These are phyloP conservation scores for Dolichopus griseipennis DNA, from an alignment of 2,888 invertebrate species.

Conservation along the genomic window DNA sequence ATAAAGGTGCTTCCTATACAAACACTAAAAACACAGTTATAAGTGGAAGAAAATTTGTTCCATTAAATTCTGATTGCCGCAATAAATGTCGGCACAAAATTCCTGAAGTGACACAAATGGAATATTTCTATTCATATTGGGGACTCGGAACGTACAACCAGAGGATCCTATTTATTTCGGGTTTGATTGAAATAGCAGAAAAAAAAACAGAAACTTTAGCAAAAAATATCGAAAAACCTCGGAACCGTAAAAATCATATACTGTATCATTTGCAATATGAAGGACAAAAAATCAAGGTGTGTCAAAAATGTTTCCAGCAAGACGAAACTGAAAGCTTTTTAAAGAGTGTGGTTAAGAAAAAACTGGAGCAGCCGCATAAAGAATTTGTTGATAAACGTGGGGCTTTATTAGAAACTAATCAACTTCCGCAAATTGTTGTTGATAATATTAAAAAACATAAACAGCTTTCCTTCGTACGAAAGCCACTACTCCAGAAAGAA, in stretches of 20 bases:
- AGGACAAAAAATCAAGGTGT: constrained; percentile 21
- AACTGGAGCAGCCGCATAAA: constrained; percentile 13
- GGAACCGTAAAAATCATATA: background rate
- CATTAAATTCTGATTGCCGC: background rate
- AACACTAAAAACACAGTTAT: background rate
- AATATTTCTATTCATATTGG: constrained; percentile 9
- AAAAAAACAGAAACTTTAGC: background rate
- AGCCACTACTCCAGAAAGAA: constrained; percentile 19
- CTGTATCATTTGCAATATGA: constrained; percentile 15
- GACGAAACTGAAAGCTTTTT: constrained; percentile 22
- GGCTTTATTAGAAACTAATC: constrained; percentile 15
- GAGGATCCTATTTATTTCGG: background rate
- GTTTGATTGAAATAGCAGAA: background rate
- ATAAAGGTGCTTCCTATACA: too few relatives aligned
- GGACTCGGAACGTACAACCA: background rate
- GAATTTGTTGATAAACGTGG: constrained; percentile 17
- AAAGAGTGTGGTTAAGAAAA: constrained; percentile 22
- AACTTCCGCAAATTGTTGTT: constrained; percentile 15
- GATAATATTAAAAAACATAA: constrained; percentile 18
- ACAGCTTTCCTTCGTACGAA: constrained; percentile 19
- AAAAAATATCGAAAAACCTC: background rate
- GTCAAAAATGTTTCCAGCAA: constrained; percentile 23
- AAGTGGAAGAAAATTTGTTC: background rate
- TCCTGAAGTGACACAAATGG: background rate
- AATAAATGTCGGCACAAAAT: background rate